Conservation (phyloP, 2,888 invertebrate genomes). For the Coecobrya sp. region DNA sequence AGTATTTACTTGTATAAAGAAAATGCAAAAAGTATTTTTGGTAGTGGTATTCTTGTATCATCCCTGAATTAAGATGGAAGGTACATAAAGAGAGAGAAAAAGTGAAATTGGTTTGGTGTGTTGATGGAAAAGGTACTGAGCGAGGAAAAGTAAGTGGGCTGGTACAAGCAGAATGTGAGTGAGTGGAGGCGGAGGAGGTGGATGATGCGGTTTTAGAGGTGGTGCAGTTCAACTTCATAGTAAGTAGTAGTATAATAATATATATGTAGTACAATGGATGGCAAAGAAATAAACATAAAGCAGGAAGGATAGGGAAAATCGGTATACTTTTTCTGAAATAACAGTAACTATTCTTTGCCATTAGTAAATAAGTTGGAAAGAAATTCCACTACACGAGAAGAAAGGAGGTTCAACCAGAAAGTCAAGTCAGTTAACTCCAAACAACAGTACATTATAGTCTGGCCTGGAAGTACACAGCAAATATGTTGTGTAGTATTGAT, state of each 20-base stretch:
- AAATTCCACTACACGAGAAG: constrained; percentile 7
- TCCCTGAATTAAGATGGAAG: constrained; percentile 39
- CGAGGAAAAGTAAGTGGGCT: neutral
- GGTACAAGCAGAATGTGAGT: constrained; percentile 22
- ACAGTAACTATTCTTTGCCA: constrained; percentile 17
- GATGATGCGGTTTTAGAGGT: constrained; percentile 47
- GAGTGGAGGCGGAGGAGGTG: constrained; percentile 51
- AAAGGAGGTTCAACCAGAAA: constrained; percentile 34
- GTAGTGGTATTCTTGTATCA: neutral
- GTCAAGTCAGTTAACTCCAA: constrained; percentile 49
- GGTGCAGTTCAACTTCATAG: neutral
- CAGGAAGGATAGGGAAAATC: neutral
- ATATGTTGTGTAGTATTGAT: neutral
- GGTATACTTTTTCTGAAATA: constrained; percentile 8
- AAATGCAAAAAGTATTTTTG: constrained; percentile 59
- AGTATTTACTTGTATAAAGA: constrained; percentile 31
- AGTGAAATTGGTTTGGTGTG: constrained; percentile 41
- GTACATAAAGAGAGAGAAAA: neutral
- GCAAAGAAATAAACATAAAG: constrained; percentile 44
- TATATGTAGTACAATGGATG: neutral
- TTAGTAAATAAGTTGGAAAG: constrained; percentile 59
- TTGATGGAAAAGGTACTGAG: neutral
- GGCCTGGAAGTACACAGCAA: neutral
- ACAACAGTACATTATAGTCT: neutral
- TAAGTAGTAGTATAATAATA: neutral